phyloP scores from a whole-genome alignment of 2,888 invertebrate species.

The Germaria angustata region DNA sequence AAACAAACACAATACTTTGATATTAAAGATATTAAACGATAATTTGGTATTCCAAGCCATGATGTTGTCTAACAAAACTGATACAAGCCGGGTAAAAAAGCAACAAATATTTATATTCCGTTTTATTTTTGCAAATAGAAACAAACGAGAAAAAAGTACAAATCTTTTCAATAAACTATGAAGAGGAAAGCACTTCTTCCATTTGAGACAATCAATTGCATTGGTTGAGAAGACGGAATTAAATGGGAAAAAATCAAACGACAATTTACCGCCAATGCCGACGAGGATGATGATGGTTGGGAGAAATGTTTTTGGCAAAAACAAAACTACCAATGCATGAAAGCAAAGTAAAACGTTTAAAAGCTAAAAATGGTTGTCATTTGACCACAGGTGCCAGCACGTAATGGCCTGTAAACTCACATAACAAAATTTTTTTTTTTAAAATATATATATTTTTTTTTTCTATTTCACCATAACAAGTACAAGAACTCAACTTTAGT shows the following conservation, averaged over 20 bases:
- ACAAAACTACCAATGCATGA: background rate
- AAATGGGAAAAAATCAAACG: conserved; percentile 56
- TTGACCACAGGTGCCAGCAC: conserved; percentile 68
- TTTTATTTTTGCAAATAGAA: conserved; percentile 41
- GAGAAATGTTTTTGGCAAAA: conserved; percentile 48
- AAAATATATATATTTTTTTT: conserved; percentile 25
- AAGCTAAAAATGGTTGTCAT: conserved; percentile 63
- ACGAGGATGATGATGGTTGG: conserved; percentile 26
- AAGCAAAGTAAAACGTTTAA: conserved; percentile 48
- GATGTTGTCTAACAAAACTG: conserved; percentile 36
- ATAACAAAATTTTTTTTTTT: conserved; percentile 48
- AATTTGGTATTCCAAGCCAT: conserved; percentile 58
- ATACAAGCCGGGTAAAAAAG: conserved; percentile 30
- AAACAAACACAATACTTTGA: conserved; percentile 54
- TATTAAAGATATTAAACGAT: conserved; percentile 58
- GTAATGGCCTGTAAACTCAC: conserved; percentile 60
- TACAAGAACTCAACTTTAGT: conserved; percentile 25
- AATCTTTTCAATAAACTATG: conserved; percentile 38
- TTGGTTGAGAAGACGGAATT: conserved; percentile 48
- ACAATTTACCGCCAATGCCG: conserved; percentile 59
- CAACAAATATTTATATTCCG: conserved; percentile 31
- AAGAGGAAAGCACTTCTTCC: conserved; percentile 31
- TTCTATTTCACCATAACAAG: conserved; percentile 34
- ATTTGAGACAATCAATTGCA: conserved; percentile 58
- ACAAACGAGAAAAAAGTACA: conserved; percentile 17